phyloP scores from a whole-genome alignment of 2,113 vertebrate species.

The Sphyrna mokarran region DNA sequence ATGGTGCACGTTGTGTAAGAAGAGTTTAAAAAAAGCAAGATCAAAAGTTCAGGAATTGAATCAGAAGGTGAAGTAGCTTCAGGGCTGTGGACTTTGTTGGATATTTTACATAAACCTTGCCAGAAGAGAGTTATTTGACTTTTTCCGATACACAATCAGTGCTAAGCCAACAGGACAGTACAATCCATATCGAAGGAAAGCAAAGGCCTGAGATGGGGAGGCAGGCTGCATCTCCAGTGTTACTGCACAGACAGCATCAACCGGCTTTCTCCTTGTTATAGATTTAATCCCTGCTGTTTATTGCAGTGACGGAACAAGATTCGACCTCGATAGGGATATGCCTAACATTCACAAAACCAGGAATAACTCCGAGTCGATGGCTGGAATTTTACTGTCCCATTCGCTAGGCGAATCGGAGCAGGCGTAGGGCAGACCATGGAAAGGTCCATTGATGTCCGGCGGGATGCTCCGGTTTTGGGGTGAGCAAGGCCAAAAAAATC shows the following conservation, averaged over 20 bases:
- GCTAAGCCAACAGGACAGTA: background rate
- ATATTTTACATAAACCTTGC: background rate
- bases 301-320: too few relatives aligned
- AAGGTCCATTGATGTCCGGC: too few relatives aligned
- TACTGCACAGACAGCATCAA: background rate
- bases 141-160: background rate
- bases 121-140: background rate
- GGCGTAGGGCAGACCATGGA: too few relatives aligned
- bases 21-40: background rate
- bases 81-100: background rate
- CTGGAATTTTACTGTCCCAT: too few relatives aligned
- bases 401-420: too few relatives aligned
- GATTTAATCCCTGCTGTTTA: background rate
- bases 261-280: background rate
- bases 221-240: background rate
- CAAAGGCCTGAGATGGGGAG: background rate
- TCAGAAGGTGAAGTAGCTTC: background rate
- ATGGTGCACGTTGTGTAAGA: background rate
- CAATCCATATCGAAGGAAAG: background rate
- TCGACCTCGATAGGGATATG: too few relatives aligned
- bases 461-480: too few relatives aligned
- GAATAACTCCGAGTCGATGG: too few relatives aligned
- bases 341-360: too few relatives aligned
- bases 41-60: background rate
- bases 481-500: too few relatives aligned